Conservation (phyloP, 2,797 vertebrate species). For the Myotis daubentonii region DNA sequence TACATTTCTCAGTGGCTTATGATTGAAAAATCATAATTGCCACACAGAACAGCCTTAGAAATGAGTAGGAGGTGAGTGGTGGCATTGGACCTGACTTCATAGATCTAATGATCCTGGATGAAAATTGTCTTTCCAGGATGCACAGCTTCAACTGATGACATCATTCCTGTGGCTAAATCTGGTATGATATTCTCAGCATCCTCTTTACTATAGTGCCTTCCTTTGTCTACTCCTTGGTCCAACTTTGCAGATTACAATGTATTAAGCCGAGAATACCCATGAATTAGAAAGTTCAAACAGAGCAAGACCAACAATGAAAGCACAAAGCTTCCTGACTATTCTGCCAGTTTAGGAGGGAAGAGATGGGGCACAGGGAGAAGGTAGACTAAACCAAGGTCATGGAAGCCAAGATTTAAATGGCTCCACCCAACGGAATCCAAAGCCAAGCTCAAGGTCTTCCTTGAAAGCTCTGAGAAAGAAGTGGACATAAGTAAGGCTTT, state of each 20-base stretch:
- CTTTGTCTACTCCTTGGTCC: neutral
- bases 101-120: neutral
- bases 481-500: neutral
- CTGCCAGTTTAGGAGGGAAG: neutral
- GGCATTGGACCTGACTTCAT: neutral
- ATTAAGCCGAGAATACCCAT: neutral
- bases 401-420: neutral
- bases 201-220: neutral
- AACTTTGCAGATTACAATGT: neutral
- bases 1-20: constrained; percentile 8
- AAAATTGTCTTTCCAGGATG: constrained; percentile 84
- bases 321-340: constrained; percentile 1
- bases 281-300: neutral
- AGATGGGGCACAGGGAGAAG: neutral
- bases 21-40: neutral
- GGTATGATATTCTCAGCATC: constrained; percentile 70
- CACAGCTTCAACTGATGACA: constrained; percentile 90
- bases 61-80: neutral
- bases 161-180: constrained; percentile 90
- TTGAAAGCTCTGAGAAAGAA: neutral
- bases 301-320: neutral
- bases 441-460: neutral
- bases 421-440: neutral
- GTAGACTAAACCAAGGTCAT: neutral
- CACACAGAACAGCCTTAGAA: neutral